phyloP scores from a whole-genome alignment of 2,113 vertebrate species.

The Ictalurus punctatus region DNA sequence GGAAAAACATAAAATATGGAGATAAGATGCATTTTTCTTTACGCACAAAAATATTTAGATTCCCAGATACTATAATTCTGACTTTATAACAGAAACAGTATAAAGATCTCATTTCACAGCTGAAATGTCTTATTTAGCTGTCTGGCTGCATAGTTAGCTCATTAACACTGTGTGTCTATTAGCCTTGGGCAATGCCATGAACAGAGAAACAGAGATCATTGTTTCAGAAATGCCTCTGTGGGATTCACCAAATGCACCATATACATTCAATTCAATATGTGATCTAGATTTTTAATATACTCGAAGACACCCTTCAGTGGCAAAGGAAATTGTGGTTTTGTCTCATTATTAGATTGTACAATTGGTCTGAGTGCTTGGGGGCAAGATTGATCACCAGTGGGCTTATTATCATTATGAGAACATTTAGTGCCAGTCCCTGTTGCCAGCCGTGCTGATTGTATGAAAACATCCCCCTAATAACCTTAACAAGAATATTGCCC shows the following conservation, averaged over 20 bases:
- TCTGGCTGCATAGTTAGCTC: slow-evolving; percentile 65
- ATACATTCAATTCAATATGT: slow-evolving; percentile 50
- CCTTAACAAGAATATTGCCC: slow-evolving; percentile 81
- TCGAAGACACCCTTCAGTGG: slow-evolving; percentile 52
- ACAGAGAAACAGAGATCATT: slow-evolving; percentile 55
- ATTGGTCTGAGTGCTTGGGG: slow-evolving; percentile 81
- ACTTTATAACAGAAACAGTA: slow-evolving; percentile 34
- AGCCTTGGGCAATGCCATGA: slow-evolving; percentile 63
- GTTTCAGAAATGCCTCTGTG: slow-evolving; percentile 52
- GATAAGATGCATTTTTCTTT: neutral
- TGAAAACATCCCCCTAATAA: slow-evolving; percentile 85
- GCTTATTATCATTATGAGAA: slow-evolving; percentile 86
- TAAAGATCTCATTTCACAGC: slow-evolving; percentile 73
- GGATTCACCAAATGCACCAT: slow-evolving; percentile 48
- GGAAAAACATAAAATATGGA: neutral
- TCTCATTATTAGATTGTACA: slow-evolving; percentile 78
- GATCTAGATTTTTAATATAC: slow-evolving; percentile 60
- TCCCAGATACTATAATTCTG: neutral
- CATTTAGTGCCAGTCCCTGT: slow-evolving; percentile 86
- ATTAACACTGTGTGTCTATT: slow-evolving; percentile 67
- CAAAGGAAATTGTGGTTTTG: slow-evolving; percentile 70
- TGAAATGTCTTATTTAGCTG: slow-evolving; percentile 62
- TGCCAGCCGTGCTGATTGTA: slow-evolving; percentile 84
- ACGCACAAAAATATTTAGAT: neutral
- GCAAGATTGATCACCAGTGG: slow-evolving; percentile 92